Evolutionary conservation across 2,113 vertebrate species (phyloP).

Genomic region (Lampris incognitus): DNA sequence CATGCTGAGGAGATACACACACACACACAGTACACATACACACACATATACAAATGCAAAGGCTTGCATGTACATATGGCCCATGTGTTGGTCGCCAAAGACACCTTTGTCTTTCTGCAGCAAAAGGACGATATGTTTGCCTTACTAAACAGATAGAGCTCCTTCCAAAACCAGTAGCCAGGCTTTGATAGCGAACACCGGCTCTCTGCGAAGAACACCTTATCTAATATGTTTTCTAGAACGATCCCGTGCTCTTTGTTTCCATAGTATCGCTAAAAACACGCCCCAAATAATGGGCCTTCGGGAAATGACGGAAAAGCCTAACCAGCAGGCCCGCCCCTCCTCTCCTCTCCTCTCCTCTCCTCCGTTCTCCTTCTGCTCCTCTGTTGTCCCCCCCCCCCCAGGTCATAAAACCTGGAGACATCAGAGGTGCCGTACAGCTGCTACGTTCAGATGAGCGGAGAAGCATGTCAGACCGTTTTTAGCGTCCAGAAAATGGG

Average conservation of each 20-base stretch:
- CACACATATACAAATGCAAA: not conserved
- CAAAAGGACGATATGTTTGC: too few relatives aligned
- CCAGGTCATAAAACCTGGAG: conserved; percentile 45
- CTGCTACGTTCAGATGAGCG: conserved; percentile 63
- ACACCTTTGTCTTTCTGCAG: not conserved
- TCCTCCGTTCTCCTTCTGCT: not conserved
- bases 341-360: conserved; percentile 21
- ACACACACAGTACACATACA: not conserved
- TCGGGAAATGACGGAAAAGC: conserved; percentile 46
- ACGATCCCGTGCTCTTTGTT: conserved; percentile 28
- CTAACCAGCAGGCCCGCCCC: not conserved
- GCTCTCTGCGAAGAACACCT: conserved; percentile 37
- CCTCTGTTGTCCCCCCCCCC: not conserved
- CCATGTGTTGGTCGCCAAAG: not conserved
- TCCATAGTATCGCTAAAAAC: conserved; percentile 44
- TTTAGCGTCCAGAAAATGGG: conserved; percentile 1
- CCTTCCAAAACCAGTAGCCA: not conserved
- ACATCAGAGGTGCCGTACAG: conserved; percentile 35
- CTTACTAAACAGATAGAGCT: too few relatives aligned
- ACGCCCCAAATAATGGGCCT: conserved; percentile 8
- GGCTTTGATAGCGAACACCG: conserved; percentile 36
- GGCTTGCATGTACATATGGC: not conserved
- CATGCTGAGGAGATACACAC: conserved; percentile 46
- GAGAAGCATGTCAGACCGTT: conserved; percentile 69
- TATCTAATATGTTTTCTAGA: conserved; percentile 35